Base-by-base conservation (phyloP, 1,140 invertebrate genomes). In the Achatina immaculata region DNA sequence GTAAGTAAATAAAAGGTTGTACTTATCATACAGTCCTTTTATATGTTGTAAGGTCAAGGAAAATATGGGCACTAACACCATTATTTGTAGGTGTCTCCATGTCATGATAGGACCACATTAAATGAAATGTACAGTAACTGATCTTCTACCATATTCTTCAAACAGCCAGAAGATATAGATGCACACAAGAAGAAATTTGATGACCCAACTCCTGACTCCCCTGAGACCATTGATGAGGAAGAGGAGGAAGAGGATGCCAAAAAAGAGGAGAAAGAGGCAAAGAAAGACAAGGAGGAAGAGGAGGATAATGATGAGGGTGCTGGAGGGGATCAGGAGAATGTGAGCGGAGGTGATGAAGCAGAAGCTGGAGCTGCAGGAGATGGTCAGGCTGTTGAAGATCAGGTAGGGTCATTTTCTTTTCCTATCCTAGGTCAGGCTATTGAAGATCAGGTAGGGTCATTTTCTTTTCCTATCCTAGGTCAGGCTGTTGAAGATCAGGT, bases 151-250 rank as follows among this genome's bases (percentile, higher is more conserved):
- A 9, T 62, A 24, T 78, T 66, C 51, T 43, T 45, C 1, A 24
- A 68, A 45, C 83, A 89, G 83, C 83, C 84, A 45, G 88, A 87
- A 71, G 84, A 83, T 69, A 80, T 88, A 76, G 86, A 89, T 84
- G 92, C 90, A 75, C 88, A 91, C 62, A 92, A 91, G 76, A 95
- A 93, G 91, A 95, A 94, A 90, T 94, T 93, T 81, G 93, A 94
- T 90, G 93, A 91, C 81, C 77, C 88, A 48, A 89, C 90, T 66
- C 91, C 92, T 66, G 93, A 94, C 88, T 91, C 88, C 82, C 91
- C 92, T 69, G 87, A 83, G 74, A 85, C 83, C 38, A 82, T 87
- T 62, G 91, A 88, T 36, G 84, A 83, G 51, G 85, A 86, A 78
- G 85, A 84, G 34, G 83, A 78, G 38, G 81, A 78, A 19, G 77